Evolutionary conservation across 2,888 invertebrate genomes (phyloP), one percentile per base, ranked within the genome.

Genomic region (Melikaiella ostensackeni): DNA sequence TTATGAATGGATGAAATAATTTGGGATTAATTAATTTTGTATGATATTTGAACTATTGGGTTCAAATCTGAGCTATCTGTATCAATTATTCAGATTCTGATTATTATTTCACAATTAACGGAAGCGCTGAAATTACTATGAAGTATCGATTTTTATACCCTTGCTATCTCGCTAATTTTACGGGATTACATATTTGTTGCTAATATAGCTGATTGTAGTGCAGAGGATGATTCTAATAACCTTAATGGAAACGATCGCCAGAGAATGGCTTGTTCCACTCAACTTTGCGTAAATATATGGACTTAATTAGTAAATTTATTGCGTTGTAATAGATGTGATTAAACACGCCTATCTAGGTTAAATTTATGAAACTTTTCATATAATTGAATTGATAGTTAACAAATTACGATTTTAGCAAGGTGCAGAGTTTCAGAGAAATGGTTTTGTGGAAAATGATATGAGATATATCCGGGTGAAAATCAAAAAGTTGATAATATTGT

Each of bases 221-320:
- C n/a, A 55, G 24, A 57, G 21, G 21, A 24, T 57, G 55, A 57
- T 24, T 57, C 21, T 57, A 57, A 57, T 57, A 57, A 57, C 55
- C 55, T 24, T 57, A 57, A 57, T 57, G 55, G 55, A 57, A 57
- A 57, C 24, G 11, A 57, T 42, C 0, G 55, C 9, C 55, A 57
- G 55, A 4, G 2, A 24, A 24, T 57, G 55, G 55, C 11, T 57
- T 24, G 21, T 24, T 9, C 11, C 11, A 57, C 4, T 55, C n/a
- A 24, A 57, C 11, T 55, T 21, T 8, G 13, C 1, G 42, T 11
- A 19, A 55, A 50, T 6, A 55, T n/a, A 50, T 21, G n/a, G 5
- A n/a, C 8, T 55, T n/a, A 9, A 55, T 55, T 55, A n/a, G n/a
- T 3, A 0, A n/a, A 55, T 55, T 55, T 21, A 55, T 55, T 0